A percentile compares a stretch with the other conserved stretches of the same genome.
Conservation (phyloP, 2,888 invertebrate species). For the Limnephilus lunatus region DNA sequence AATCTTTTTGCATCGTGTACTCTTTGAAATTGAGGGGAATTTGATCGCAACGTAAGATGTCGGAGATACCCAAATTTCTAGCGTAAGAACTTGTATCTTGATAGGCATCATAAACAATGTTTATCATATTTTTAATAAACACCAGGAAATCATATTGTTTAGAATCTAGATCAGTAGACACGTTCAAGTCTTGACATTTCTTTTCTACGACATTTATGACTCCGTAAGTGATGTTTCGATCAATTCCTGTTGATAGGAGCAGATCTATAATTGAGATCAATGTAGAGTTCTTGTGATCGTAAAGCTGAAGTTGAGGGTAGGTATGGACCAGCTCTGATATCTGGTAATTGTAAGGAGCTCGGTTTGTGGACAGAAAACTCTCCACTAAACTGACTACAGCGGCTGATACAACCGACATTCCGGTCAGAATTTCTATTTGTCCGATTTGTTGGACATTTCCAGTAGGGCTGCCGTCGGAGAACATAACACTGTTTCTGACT, state of each 20-base stretch:
- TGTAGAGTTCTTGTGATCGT: slow-evolving; percentile 75
- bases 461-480: slow-evolving; percentile 65
- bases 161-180: slow-evolving; percentile 70
- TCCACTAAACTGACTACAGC: slow-evolving; percentile 80
- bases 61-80: slow-evolving; percentile 55
- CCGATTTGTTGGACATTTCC: slow-evolving; percentile 68
- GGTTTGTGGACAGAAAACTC: slow-evolving; percentile 77
- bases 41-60: slow-evolving; percentile 68
- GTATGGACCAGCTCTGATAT: slow-evolving; percentile 74
- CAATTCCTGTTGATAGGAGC: slow-evolving; percentile 74
- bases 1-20: slow-evolving; percentile 69
- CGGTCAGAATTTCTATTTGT: slow-evolving; percentile 77
- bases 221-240: slow-evolving; percentile 76
- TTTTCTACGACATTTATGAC: slow-evolving; percentile 76
- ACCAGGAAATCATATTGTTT: slow-evolving; percentile 58
- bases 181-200: slow-evolving; percentile 75
- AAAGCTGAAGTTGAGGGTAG: slow-evolving; percentile 75
- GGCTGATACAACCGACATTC: slow-evolving; percentile 78
- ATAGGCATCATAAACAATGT: slow-evolving; percentile 76
- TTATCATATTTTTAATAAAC: slow-evolving; percentile 76
- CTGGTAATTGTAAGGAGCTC: slow-evolving; percentile 75
- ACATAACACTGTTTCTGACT: slow-evolving; percentile 75
- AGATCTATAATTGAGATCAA: slow-evolving; percentile 76
- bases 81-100: slow-evolving; percentile 73
- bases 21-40: slow-evolving; percentile 76